Base-by-base conservation (phyloP, 1,140 invertebrate genomes). In the Euwallacea similis region DNA sequence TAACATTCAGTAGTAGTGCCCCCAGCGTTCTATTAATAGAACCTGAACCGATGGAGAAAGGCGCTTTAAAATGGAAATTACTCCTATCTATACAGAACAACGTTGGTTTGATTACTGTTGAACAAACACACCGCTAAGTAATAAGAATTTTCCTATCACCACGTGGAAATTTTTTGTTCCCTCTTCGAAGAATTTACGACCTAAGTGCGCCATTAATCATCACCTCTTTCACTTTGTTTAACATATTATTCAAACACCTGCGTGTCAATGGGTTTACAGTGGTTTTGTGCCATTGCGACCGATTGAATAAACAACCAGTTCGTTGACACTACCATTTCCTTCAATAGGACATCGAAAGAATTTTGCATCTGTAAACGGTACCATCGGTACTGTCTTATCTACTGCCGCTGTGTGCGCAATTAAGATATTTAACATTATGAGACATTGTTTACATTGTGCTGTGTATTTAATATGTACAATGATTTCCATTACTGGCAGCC, bases 21-120 rank as follows among this genome's bases (percentile, higher is more conserved):
- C 42, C 11, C 13, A 65, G 63, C 63, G 63, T 65, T 65, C 63
- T 65, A 65, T 65, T 65, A 65, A 53, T 65, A 65, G 63, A 53
- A 54, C 43, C 4, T 33, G 21, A 13, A 63, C 16, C 63, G 33
- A 15, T 16, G 50, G 63, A 54, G 63, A 65, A 65, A 46, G 63
- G 63, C 43, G 54, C 63, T 54, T 65, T 65, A 65, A 53, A 65
- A 65, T 54, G 63, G 44, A 65, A 53, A 54, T 65, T 65, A 33
- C 21, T 50, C 46, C 46, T 6, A 11, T 50, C 46, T 50, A 33
- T 33, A 33, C 21, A 33, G 21, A 33, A 33, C 21, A 50, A 11
- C 46, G 46, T 50, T 50, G 46, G 9, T 15, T 10, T 8, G 16
- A 15, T 9, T 10, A 56, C 10, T 15, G 16, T 56, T 56, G 16